Base-by-base conservation (phyloP, 2,113 vertebrate genomes). In the Cheilinus undulatus region DNA sequence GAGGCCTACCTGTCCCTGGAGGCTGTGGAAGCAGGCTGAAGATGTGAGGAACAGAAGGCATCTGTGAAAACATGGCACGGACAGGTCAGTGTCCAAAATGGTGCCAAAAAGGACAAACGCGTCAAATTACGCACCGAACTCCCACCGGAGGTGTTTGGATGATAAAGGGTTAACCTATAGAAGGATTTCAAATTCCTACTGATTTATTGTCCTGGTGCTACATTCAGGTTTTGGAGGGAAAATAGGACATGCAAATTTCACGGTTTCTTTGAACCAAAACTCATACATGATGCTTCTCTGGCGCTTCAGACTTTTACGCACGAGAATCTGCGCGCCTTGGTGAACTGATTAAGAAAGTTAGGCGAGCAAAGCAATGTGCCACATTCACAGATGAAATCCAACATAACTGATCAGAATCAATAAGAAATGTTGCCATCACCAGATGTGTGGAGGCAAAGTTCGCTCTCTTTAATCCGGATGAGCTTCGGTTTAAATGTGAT, bases 81-180 rank as follows among this genome's bases (percentile, higher is more conserved):
- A 1, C 0, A 3, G 32, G 1, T 48, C 38, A 7, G 14, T 3
- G 26, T 11, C 15, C 32, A 19, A 45, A 49, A 27, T 12, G 13
- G 26, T 11, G 23, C 2, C 6, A 36, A 51, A 30, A 12, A 22
- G 12, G 49, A 23, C 51, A 65, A 40, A 30, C 0, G 0, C 6
- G 3, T 23, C 20, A 28, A 22, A 26, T 78, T 54, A 58, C 51
- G 43, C 54, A 70, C 4, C 34, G 11, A 48, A 58, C 22, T 53
- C 11, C 49, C 15, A 15, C 0, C 26, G 30, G 7, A 61, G 2
- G 56, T 56, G 43, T 56, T 2, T 32, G 77, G 82, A 17, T 36
- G 57, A 48, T 71, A 52, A 94, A 72, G 93, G 85, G 92, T 94
- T 95, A 94, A 3, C 56, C n/a, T 38, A 17, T 54, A 12, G 30